Evolutionary conservation across 2,113 vertebrate species (phyloP).

Genomic region (Phaethon lepturus): DNA sequence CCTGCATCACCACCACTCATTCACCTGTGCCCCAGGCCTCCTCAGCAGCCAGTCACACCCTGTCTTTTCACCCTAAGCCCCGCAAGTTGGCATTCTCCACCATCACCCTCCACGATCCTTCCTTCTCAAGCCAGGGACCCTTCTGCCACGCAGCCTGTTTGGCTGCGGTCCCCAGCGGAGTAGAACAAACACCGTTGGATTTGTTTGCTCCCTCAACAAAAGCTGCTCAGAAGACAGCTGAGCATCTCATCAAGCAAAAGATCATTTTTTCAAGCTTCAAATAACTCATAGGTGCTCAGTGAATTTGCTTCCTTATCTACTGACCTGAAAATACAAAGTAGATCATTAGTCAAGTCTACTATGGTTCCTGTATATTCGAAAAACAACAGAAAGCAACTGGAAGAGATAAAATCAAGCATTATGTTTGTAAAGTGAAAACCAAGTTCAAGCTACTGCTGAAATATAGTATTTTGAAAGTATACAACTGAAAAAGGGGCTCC

Average conservation of each 20-base stretch:
- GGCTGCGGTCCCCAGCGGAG: fast-evolving
- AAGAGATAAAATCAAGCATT: background rate
- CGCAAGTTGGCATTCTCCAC: background rate
- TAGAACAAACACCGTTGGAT: fast-evolving
- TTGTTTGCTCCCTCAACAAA: background rate
- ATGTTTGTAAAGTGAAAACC: background rate
- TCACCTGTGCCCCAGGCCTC: too few relatives aligned
- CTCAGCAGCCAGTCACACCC: background rate
- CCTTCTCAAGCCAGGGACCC: background rate
- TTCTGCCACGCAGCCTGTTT: background rate
- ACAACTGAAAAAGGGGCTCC: background rate
- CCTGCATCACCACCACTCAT: background rate
- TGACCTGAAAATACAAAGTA: background rate
- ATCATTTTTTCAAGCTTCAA: background rate
- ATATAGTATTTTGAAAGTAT: background rate
- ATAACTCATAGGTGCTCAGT: background rate
- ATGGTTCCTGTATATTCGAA: background rate
- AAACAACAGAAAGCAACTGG: background rate
- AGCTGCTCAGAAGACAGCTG: background rate
- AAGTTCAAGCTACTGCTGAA: background rate
- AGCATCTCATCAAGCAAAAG: background rate
- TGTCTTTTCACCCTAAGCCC: background rate
- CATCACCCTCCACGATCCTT: background rate
- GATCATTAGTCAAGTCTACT: fast-evolving
- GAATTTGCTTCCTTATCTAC: background rate